These are phyloP conservation scores for Bombus consobrinus DNA, from an alignment of 1,140 invertebrate genomes.

Conservation along the genomic window DNA sequence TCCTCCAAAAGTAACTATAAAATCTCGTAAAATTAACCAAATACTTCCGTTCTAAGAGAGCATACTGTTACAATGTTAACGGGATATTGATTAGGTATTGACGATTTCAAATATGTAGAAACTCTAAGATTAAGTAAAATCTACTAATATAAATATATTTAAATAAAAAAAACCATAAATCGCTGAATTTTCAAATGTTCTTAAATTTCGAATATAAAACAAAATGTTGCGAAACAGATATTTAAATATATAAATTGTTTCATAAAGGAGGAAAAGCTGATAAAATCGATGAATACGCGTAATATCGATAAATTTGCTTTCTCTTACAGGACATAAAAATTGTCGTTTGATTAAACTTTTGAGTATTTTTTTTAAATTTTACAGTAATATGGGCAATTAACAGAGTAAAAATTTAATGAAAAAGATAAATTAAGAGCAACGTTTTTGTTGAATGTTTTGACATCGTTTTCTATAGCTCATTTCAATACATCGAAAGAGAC, in stretches of 20 bases:
- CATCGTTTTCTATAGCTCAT: not conserved
- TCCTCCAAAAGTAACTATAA: not conserved
- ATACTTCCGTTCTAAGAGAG: not conserved
- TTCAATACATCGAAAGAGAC: not conserved
- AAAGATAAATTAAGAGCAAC: not conserved
- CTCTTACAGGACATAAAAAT: not conserved
- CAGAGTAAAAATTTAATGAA: not conserved
- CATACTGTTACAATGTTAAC: not conserved
- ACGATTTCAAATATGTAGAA: not conserved
- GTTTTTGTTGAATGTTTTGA: not conserved
- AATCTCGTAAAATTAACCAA: not conserved
- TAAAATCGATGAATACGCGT: not conserved
- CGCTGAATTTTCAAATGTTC: not conserved
- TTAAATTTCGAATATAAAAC: not conserved
- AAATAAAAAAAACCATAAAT: not conserved
- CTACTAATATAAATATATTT: not conserved
- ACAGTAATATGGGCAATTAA: not conserved
- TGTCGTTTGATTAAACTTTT: not conserved
- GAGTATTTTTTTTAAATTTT: too few relatives aligned
- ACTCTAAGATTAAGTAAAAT: not conserved
- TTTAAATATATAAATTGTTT: not conserved
- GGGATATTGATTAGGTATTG: not conserved
- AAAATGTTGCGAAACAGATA: not conserved
- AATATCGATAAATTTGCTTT: too few relatives aligned
- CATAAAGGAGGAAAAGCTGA: not conserved